Conservation (phyloP, 2,113 vertebrate species). For the Lophura nycthemera region DNA sequence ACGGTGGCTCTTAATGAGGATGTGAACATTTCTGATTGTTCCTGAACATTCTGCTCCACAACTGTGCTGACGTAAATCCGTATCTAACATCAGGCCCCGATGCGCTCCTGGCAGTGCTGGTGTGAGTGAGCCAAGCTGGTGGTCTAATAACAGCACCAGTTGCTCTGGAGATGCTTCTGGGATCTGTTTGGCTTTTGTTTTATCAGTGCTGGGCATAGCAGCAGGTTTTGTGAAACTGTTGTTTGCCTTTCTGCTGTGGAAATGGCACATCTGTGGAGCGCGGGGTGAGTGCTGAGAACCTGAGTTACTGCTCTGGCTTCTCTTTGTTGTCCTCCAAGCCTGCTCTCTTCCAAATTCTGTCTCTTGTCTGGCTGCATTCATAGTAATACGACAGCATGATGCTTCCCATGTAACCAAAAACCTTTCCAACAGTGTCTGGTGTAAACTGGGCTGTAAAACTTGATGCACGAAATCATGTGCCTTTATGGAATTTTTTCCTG, state of each 20-base stretch:
- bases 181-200: conserved; percentile 36
- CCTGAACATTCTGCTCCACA: not conserved
- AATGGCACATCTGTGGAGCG: not conserved
- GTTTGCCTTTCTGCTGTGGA: conserved; percentile 45
- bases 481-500: not conserved
- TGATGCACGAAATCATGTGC: not conserved
- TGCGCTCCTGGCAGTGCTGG: not conserved
- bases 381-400: accelerated
- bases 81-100: conserved; percentile 27
- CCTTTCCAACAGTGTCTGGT: not conserved
- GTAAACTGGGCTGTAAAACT: not conserved
- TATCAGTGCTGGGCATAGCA: not conserved
- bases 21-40: not conserved
- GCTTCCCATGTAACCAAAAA: not conserved
- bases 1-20: not conserved
- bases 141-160: conserved; percentile 34
- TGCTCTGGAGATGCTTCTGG: not conserved
- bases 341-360: accelerated
- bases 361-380: not conserved
- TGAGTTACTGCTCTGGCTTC: not conserved
- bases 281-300: not conserved
- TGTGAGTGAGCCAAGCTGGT: not conserved
- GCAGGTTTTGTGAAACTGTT: not conserved
- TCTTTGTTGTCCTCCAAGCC: not conserved
- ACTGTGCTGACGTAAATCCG: conserved; percentile 4